These are phyloP conservation scores for Zosterops lateralis DNA, from an alignment of 2,113 vertebrate species.

Conservation along the genomic window DNA sequence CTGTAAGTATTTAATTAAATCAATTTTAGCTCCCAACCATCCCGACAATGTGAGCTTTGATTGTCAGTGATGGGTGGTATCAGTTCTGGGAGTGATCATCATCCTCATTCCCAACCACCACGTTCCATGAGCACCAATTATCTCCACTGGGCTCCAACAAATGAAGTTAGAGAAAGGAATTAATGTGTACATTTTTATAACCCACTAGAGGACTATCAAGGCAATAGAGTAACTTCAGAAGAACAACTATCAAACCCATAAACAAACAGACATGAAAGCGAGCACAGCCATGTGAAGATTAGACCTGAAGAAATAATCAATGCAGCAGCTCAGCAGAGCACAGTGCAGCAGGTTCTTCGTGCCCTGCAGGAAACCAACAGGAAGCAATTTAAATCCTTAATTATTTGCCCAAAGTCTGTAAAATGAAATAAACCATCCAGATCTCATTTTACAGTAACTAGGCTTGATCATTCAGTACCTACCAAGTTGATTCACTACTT, in stretches of 20 bases:
- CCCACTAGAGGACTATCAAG: conserved; percentile 10
- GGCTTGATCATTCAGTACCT: conserved; percentile 26
- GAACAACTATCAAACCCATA: neutral
- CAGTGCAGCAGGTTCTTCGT: neutral
- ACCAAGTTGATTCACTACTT: conserved; percentile 30
- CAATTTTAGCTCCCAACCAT: neutral
- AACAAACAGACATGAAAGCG: neutral
- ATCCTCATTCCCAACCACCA: neutral
- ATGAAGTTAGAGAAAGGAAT: neutral
- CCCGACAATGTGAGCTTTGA: neutral
- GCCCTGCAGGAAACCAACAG: conserved; percentile 37
- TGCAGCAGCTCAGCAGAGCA: neutral
- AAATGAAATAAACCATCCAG: conserved; percentile 45
- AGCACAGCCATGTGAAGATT: conserved; percentile 19
- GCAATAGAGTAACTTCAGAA: neutral
- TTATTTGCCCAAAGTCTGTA: conserved; percentile 54
- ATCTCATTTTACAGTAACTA: conserved; percentile 41
- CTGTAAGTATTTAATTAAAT: conserved; percentile 11
- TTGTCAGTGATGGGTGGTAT: neutral
- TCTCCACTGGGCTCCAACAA: neutral
- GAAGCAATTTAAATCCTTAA: conserved; percentile 58
- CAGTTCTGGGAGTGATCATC: neutral
- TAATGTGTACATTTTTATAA: neutral
- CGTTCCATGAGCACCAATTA: neutral
- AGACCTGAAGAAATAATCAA: conserved; percentile 35